A percentile compares a stretch with the other conserved stretches of the same genome.
phyloP scores from a whole-genome alignment of 92 coral and sea anemone species.

The Parazoanthus atlanticus region DNA sequence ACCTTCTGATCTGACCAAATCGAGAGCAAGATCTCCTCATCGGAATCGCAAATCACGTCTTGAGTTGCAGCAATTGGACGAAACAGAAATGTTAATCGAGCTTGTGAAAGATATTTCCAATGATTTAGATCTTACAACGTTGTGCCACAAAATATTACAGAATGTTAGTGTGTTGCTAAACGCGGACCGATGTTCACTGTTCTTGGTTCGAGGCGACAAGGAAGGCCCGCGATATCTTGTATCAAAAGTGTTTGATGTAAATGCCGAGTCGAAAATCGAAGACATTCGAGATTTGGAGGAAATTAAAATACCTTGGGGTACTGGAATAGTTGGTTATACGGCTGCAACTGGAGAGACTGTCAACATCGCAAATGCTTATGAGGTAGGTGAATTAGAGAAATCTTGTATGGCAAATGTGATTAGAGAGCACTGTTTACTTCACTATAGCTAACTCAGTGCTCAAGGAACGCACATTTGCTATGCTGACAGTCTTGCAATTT shows the following conservation, averaged over 20 bases:
- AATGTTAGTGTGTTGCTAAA: conserved; percentile 96
- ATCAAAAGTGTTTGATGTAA: conserved; percentile 98
- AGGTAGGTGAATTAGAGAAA: conserved; percentile 62
- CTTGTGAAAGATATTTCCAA: conserved; percentile 98
- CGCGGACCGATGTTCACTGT: conserved; percentile 98
- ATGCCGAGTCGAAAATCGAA: conserved; percentile 97
- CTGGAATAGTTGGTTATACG: conserved; percentile 96
- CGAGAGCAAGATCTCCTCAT: conserved; percentile 81
- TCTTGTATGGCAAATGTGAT: conserved; percentile 29
- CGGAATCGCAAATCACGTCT: conserved; percentile 92
- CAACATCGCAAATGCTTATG: conserved; percentile 96
- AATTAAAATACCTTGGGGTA: conserved; percentile 96
- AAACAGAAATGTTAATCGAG: conserved; percentile 95
- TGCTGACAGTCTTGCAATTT: background rate
- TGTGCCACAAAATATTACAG: conserved; percentile 98
- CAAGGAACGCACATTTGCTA: conserved; percentile 3
- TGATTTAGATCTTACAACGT: conserved; percentile 92
- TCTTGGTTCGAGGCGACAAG: conserved; percentile 93
- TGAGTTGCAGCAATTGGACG: conserved; percentile 97
- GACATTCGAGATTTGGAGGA: conserved; percentile 95
- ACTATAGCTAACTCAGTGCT: background rate
- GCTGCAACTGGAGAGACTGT: conserved; percentile 99
- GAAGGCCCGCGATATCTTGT: conserved; percentile 96
- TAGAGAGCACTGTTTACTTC: conserved; percentile 26
- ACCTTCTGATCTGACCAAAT: conserved; percentile 77